Conservation (phyloP, 2,797 vertebrate species). For the Thunnus albacares region DNA sequence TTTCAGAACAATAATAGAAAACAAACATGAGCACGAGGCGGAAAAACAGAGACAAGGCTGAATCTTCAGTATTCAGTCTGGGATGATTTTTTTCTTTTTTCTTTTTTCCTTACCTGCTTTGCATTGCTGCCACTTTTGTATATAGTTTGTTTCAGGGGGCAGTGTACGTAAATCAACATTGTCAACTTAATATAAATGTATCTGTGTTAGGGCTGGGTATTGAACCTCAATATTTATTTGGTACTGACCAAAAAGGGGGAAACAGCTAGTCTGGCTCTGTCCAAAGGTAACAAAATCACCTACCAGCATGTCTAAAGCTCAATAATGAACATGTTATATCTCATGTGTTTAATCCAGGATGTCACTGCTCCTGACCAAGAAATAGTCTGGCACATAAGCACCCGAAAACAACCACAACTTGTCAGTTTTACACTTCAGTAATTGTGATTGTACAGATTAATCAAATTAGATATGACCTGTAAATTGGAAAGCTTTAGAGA, state of each 20-base stretch:
- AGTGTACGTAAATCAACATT: background rate
- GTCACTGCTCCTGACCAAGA: background rate
- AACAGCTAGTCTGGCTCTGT: background rate
- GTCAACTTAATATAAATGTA: background rate
- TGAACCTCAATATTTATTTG: background rate
- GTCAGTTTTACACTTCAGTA: too few species aligned
- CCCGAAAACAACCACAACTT: too few species aligned
- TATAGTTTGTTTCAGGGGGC: background rate
- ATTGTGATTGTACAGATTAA: too few species aligned
- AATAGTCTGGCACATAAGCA: too few species aligned
- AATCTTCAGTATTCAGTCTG: background rate
- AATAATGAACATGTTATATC: background rate
- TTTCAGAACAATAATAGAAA: conserved; percentile 8
- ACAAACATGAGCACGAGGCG: background rate
- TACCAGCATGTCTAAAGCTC: background rate
- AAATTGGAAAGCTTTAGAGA: too few species aligned
- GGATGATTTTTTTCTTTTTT: background rate
- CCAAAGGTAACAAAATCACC: background rate
- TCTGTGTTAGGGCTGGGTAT: background rate
- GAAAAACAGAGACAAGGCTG: conserved; percentile 6
- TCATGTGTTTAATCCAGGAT: background rate
- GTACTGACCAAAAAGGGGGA: background rate
- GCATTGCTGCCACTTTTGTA: background rate
- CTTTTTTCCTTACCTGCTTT: background rate
- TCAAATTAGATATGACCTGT: too few species aligned